Evolutionary conservation across 2,797 vertebrate genomes (phyloP), one percentile per base, ranked within the genome.

Genomic region (Onychomys torridus): DNA sequence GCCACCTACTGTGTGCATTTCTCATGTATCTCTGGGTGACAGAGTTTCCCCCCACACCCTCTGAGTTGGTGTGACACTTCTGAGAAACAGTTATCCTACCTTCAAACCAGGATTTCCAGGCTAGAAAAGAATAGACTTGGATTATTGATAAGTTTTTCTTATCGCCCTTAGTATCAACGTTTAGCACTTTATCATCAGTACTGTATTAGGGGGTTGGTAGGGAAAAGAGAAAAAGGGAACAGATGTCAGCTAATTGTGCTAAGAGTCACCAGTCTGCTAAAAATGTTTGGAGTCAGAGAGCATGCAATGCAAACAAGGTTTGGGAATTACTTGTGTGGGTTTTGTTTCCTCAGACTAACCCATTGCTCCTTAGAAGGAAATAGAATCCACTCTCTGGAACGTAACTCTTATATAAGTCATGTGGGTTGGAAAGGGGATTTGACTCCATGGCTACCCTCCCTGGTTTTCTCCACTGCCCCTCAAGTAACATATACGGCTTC

Each of bases 291-390:
- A 92, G 49, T 69, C 76, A 40, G n/a, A 95, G 57, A 90, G 32
- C 84, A 37, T 69, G 73, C 75, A 83, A 92, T 79, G 79, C 32
- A 32, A 90, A 93, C 94, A 82, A 90, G 89, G 46, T 83, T 83
- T 91, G 78, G 40, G 46, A 91, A 81, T 96, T 77, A 46, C 27
- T 82, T 93, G 25, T 81, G 21, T 87, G 95, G 59, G 82, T 96
- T 93, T 93, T 69, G 89, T 96, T 97, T 95, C 87, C 85, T 95
- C 90, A 90, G 67, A 76, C 69, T 73, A 90, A 46, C 61, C 9
- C n/a, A 79, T 90, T 96, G 71, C 82, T 95, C 65, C 29, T 95
- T 88, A 92, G 77, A 69, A 93, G 77, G 90, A 94, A 95, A 94
- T 76, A 95, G 40, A 59, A 16, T 96, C 93, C 94, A 61, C 67